Percentiles rank a stretch among this genome's conserved stretches.
Conservation (phyloP, 2,888 invertebrate genomes). For the Brachypalpus laphriformis region DNA sequence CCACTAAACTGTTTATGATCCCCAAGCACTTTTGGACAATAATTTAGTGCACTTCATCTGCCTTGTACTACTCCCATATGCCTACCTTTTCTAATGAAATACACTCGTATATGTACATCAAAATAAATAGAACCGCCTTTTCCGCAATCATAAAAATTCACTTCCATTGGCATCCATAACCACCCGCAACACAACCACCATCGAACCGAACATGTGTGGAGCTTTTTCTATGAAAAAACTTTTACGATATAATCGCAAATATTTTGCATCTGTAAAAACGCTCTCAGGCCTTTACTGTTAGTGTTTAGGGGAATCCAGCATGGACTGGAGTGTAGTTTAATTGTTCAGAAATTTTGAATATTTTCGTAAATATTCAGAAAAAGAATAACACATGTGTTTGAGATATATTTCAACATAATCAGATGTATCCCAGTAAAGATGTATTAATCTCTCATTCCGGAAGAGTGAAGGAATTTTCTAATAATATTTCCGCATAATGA, state of each 20-base stretch:
- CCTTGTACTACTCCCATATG: background rate
- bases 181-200: background rate
- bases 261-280: background rate
- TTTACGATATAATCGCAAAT: constrained; percentile 14
- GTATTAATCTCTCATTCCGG: background rate
- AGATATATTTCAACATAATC: background rate
- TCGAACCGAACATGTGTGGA: background rate
- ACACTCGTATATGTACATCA: background rate
- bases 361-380: background rate
- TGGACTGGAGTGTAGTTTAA: background rate
- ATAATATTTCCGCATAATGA: background rate
- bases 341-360: background rate
- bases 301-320: background rate
- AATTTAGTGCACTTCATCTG: background rate
- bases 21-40: background rate
- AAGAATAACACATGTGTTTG: background rate
- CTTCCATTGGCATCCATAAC: background rate
- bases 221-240: background rate
- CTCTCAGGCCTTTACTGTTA: background rate
- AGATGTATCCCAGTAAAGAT: background rate
- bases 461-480: background rate
- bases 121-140: background rate
- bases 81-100: background rate
- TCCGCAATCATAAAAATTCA: background rate
- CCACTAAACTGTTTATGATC: background rate